These are phyloP conservation scores for Plebejus anna DNA, from an alignment of 2,888 invertebrate species.

Conservation along the genomic window DNA sequence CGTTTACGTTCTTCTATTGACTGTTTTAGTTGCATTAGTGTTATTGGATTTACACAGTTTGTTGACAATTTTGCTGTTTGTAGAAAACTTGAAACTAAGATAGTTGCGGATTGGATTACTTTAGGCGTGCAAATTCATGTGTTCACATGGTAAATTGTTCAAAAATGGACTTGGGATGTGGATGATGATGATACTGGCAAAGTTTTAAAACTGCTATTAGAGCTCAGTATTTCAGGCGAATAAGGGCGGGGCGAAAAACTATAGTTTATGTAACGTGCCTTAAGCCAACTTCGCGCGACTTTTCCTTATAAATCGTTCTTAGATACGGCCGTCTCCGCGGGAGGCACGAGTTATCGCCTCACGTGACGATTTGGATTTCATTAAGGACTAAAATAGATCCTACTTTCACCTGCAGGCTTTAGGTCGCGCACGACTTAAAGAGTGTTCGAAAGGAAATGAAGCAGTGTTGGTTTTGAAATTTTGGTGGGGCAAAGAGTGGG, in stretches of 20 bases:
- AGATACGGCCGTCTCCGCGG: background rate
- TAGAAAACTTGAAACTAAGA: background rate
- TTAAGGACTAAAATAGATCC: constrained; percentile 6
- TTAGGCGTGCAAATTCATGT: background rate
- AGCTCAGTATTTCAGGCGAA: background rate
- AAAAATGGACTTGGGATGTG: background rate
- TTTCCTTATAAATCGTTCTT: constrained; percentile 25
- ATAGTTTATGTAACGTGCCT: constrained; percentile 22
- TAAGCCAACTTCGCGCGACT: constrained; percentile 15
- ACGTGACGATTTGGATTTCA: constrained; percentile 21
- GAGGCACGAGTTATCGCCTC: constrained; percentile 1
- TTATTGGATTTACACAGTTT: constrained; percentile 2
- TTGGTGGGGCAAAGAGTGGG: background rate
- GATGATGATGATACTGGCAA: background rate
- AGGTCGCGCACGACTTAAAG: background rate
- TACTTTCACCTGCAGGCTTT: background rate
- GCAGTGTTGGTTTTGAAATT: background rate
- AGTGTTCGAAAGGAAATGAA: background rate
- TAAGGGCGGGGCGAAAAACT: background rate
- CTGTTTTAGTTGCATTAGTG: background rate
- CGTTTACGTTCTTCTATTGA: background rate
- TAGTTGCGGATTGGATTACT: background rate
- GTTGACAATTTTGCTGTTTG: background rate
- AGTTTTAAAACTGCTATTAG: background rate
- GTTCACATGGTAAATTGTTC: background rate